These are phyloP conservation scores for Brachionus koreanus DNA, from an alignment of 1,140 invertebrate species.

Conservation along the genomic window DNA sequence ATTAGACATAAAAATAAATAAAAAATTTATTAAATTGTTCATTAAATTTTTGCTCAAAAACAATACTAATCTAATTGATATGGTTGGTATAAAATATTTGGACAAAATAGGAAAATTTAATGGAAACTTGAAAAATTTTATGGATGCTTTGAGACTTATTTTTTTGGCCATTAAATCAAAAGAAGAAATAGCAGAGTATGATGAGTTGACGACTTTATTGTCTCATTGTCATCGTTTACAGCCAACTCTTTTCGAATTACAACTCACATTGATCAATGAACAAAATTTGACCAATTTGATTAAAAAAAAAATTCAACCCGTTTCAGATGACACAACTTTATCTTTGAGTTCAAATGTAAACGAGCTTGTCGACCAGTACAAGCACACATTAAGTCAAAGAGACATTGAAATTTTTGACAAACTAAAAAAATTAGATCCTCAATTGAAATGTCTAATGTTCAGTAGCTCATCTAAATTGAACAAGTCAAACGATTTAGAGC, in stretches of 20 bases:
- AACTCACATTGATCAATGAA: neutral
- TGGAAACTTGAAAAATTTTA: neutral
- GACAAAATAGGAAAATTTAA: neutral
- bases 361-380: neutral
- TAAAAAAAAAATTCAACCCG: neutral
- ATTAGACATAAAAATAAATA: neutral
- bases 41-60: neutral
- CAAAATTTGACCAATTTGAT: neutral
- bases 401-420: neutral
- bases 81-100: neutral
- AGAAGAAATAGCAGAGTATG: neutral
- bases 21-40: conserved; percentile 19
- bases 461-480: neutral
- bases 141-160: neutral
- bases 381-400: neutral
- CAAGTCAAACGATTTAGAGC: conserved; percentile 5
- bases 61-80: neutral
- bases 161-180: conserved; percentile 4
- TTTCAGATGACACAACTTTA: neutral
- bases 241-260: neutral
- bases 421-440: neutral
- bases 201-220: neutral
- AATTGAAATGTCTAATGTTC: conserved; percentile 28
- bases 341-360: neutral
- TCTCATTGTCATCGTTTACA: neutral